Base-by-base conservation (phyloP, 2,113 vertebrate species). In the Salvator merianae region DNA sequence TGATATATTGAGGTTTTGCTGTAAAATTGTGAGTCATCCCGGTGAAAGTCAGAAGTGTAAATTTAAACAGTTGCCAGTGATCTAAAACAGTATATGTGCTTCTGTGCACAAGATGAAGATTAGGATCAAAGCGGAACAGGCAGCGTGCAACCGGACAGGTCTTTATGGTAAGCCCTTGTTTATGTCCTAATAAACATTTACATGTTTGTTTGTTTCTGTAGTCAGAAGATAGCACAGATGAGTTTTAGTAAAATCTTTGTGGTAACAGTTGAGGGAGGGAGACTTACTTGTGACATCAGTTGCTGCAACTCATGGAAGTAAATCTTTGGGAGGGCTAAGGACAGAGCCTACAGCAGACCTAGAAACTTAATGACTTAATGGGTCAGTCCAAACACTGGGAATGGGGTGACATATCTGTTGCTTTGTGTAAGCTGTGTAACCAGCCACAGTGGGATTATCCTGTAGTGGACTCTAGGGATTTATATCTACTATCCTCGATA, bases 21-120 rank as follows among this genome's bases (percentile, higher is more conserved):
- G 69, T 65, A 72, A 73, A 65, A 50, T 3, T 63, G 55, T 28
- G 69, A 85, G 77, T 79, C 40, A 62, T 65, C 69, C 9, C 7
- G 18, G 77, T 36, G 69, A 85, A 85, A 73, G 38, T 78, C 76
- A 62, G 81, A 82, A 70, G 55, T 63, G 81, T 74, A 63, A 74
- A 82, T 65, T 82, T n/a, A 72, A 72, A 40, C 76, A 65, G 55
- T 72, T 63, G 55, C n/a, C 20, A 79, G 69, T 50, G 68, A 79
- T 79, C 66, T 84, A 59, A 83, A 70, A 53, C 83, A 34, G 36
- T 22, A n/a, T 72, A 28, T 72, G 36, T 63, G 38, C 63, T 53
- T 16, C 10, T 63, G 26, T 9, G 59, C 20, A 28, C 3, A 7
- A 40, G 40, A 38, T 26, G 18, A 65, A 36, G 43, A 66, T n/a